Evolutionary conservation across 2,113 vertebrate species (phyloP).

Genomic region (Xiphophorus maculatus): DNA sequence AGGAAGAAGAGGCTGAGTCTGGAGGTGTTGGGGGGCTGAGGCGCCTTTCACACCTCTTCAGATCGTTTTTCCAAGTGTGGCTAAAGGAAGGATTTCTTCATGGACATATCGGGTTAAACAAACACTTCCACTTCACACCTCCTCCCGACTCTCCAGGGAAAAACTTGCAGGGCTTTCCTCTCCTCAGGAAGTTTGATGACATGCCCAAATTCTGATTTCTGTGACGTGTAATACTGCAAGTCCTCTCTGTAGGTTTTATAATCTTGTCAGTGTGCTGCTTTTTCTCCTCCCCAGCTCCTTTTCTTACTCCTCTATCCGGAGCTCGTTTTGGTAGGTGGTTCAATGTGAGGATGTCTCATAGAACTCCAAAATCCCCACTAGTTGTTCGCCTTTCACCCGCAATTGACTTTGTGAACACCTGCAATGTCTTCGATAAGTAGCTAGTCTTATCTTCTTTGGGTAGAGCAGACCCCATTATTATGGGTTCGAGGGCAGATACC

Average conservation of each 20-base stretch:
- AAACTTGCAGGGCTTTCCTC: constrained; percentile 50
- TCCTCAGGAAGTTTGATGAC: constrained; percentile 49
- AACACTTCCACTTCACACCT: constrained; percentile 23
- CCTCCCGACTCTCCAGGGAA: constrained; percentile 6
- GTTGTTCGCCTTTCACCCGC: constrained; percentile 66
- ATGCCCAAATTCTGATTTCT: constrained; percentile 40
- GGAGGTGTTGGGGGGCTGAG: constrained; percentile 62
- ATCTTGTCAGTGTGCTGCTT: constrained; percentile 64
- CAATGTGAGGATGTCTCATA: constrained; percentile 54
- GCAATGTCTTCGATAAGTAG: constrained; percentile 73
- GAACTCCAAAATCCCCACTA: constrained; percentile 58
- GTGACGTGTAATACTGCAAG: constrained; percentile 36
- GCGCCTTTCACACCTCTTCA: constrained; percentile 26
- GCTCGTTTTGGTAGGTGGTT: constrained; percentile 38
- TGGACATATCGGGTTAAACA: constrained; percentile 58
- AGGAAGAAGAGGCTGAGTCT: constrained; percentile 43
- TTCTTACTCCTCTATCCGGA: constrained; percentile 42
- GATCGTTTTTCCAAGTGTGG: constrained; percentile 51
- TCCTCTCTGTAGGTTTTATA: constrained; percentile 57
- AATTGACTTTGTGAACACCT: constrained; percentile 73
- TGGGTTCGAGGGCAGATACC: constrained; percentile 64
- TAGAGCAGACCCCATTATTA: constrained; percentile 68
- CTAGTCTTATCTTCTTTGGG: constrained; percentile 68
- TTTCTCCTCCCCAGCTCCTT: constrained; percentile 33
- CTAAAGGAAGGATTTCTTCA: constrained; percentile 34